These are phyloP conservation scores for Jordanella pulchra DNA, from an alignment of 2,797 vertebrate genomes.

Conservation along the genomic window DNA sequence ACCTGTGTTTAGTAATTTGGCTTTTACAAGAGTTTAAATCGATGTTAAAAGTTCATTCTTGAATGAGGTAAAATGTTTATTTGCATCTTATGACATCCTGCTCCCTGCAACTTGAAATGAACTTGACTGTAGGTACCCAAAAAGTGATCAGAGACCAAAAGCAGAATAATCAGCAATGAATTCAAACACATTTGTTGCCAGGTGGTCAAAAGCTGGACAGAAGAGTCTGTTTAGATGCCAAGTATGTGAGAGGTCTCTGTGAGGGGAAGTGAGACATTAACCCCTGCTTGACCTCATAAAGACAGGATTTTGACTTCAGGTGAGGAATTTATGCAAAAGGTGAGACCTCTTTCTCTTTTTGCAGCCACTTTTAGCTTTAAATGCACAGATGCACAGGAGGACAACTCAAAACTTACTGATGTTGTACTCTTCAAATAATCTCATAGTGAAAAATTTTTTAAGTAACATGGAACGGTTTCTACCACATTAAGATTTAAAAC, in stretches of 20 bases:
- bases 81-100: neutral
- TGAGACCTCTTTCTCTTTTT: slow-evolving; percentile 73
- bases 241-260: slow-evolving; percentile 75
- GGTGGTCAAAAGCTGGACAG: slow-evolving; percentile 27
- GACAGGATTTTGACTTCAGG: slow-evolving; percentile 76
- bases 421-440: slow-evolving; percentile 11
- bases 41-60: too few relatives aligned
- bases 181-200: slow-evolving; percentile 25
- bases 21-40: too few relatives aligned
- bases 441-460: slow-evolving; percentile 6
- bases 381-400: slow-evolving; percentile 56
- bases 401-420: slow-evolving; percentile 19
- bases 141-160: neutral
- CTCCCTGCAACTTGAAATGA: too few relatives aligned
- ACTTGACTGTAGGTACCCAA: too few relatives aligned
- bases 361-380: slow-evolving; percentile 40
- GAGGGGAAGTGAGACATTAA: slow-evolving; percentile 66
- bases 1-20: too few relatives aligned
- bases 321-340: slow-evolving; percentile 83
- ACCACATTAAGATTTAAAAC: too few relatives aligned
- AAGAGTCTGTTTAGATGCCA: slow-evolving; percentile 65
- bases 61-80: too few relatives aligned
- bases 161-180: slow-evolving; percentile 9
- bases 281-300: slow-evolving; percentile 78
- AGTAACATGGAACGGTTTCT: too few relatives aligned